Evolutionary conservation across 2,888 invertebrate genomes (phyloP).

Genomic region (Zelleria hepariella): DNA sequence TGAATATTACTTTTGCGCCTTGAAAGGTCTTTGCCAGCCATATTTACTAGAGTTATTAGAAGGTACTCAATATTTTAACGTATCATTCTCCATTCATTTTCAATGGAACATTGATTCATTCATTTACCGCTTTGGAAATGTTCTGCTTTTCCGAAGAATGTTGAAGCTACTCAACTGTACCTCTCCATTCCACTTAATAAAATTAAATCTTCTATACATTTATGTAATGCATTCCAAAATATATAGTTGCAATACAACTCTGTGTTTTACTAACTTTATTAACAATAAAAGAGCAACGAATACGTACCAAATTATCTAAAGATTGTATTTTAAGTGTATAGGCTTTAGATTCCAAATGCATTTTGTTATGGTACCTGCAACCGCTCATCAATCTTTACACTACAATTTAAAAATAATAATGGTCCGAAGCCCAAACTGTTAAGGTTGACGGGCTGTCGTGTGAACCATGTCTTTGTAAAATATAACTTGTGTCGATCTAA

Average conservation of each 20-base stretch:
- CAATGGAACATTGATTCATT: too few relatives aligned
- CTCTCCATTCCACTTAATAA: not conserved
- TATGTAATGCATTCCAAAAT: constrained; percentile 51
- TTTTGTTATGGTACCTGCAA: constrained; percentile 17
- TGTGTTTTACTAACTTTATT: constrained; percentile 30
- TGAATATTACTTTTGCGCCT: not conserved
- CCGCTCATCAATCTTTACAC: too few relatives aligned
- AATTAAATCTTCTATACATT: not conserved
- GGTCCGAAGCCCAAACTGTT: too few relatives aligned
- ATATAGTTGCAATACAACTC: constrained; percentile 43
- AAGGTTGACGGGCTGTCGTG: too few relatives aligned
- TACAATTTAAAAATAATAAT: too few relatives aligned
- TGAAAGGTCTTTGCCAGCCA: not conserved
- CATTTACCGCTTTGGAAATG: too few relatives aligned
- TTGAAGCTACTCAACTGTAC: not conserved
- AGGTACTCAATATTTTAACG: not conserved
- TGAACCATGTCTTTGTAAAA: not conserved
- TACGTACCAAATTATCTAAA: constrained; percentile 65
- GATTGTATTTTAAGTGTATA: constrained; percentile 12
- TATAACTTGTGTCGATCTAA: not conserved
- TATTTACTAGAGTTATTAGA: not conserved
- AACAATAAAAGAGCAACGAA: constrained; percentile 56
- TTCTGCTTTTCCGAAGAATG: not conserved
- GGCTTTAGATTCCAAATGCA: constrained; percentile 10
- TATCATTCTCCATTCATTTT: too few relatives aligned